phyloP scores from a whole-genome alignment of 2,113 vertebrate genomes.

The Speoplatyrhinus poulsoni region DNA sequence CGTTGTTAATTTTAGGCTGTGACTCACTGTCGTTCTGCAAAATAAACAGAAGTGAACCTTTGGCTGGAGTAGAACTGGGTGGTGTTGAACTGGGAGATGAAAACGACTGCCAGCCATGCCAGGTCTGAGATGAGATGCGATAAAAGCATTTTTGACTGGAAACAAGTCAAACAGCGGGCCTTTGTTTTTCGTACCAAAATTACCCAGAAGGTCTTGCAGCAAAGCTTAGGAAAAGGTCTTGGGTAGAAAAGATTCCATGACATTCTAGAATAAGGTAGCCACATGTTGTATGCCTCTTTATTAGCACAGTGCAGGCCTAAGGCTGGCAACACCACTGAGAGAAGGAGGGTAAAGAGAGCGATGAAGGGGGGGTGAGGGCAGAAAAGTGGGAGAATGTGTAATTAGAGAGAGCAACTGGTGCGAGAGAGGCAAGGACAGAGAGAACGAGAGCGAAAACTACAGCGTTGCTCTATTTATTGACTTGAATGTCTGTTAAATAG shows the following conservation, averaged over 20 bases:
- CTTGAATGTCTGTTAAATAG: conserved; percentile 54
- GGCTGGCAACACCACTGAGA: conserved; percentile 6
- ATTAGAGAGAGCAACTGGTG: not conserved
- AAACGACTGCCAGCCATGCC: conserved; percentile 25
- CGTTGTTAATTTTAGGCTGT: not conserved
- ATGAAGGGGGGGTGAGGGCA: not conserved
- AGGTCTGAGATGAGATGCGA: conserved; percentile 42
- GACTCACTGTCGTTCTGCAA: not conserved
- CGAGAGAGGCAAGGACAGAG: not conserved
- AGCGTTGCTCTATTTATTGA: conserved; percentile 55
- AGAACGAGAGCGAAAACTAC: conserved; percentile 11
- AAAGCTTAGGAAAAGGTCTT: conserved; percentile 64
- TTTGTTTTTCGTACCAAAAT: conserved; percentile 51
- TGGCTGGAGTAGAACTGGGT: conserved; percentile 17
- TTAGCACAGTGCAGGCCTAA: conserved; percentile 20
- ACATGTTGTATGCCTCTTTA: conserved; percentile 42
- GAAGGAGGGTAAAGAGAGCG: conserved; percentile 15
- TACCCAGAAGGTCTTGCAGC: conserved; percentile 36
- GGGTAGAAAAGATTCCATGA: conserved; percentile 65
- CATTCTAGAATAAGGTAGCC: conserved; percentile 54
- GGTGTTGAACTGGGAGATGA: conserved; percentile 31
- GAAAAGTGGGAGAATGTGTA: not conserved
- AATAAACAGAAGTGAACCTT: too few relatives aligned
- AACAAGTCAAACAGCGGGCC: conserved; percentile 49
- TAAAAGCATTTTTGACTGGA: conserved; percentile 29